phyloP scores from a whole-genome alignment of 2,113 vertebrate species.

The Lasiurus cinereus region DNA sequence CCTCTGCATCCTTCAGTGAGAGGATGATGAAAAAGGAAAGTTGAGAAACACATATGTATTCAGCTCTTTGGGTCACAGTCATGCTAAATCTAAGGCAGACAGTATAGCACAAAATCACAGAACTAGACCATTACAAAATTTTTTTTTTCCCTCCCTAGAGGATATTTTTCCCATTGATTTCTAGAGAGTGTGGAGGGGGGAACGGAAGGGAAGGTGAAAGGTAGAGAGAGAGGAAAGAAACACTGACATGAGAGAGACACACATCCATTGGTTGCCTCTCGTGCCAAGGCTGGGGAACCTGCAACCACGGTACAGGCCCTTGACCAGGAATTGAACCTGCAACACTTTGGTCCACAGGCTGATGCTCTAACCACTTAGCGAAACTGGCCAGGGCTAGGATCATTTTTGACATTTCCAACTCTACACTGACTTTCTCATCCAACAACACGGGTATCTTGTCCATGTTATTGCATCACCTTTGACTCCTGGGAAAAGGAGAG shows the following conservation, averaged over 20 bases:
- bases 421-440: neutral
- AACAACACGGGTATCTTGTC: neutral
- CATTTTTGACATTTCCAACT: neutral
- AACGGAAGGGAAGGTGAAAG: no score
- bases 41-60: neutral
- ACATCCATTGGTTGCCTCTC: no score
- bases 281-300: no score
- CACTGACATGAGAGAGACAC: no score
- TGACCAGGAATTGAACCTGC: no score
- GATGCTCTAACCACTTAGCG: no score
- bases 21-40: neutral
- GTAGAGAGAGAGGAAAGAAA: no score
- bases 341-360: no score
- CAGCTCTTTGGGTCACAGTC: neutral
- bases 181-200: no score
- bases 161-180: no score
- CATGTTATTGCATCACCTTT: neutral
- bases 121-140: neutral
- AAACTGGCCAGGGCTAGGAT: neutral
- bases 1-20: neutral
- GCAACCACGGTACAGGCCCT: no score
- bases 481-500: neutral
- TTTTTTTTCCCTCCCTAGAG: no score
- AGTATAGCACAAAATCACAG: neutral
- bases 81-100: neutral